Base-by-base conservation (phyloP, 1,140 invertebrate species). In the Nasonia vitripennis region DNA sequence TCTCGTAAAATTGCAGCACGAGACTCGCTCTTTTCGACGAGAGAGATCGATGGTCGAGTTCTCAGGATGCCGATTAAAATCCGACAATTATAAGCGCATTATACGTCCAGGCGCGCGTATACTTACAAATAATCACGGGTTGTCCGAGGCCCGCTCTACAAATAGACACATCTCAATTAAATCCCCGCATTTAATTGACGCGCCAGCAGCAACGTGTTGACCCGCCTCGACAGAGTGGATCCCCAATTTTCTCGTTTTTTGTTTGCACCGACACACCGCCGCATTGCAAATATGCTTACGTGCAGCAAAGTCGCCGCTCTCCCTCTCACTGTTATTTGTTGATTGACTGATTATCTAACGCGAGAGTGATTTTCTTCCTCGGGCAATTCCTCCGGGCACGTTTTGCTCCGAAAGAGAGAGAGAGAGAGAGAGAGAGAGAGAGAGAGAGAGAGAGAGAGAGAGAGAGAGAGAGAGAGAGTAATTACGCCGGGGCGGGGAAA, bases 111-210 rank as follows among this genome's bases (percentile, higher is more conserved):
- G 2, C 34, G 2, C 17, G 83, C 86, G 27, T 14, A 9, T 45
- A 77, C 27, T 34, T 37, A 37, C 34, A 37, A 34, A 75, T 91
- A 91, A 91, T 90, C 83, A 89, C 83, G 34, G 89, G 89, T 88
- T 90, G 86, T 86, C 48, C 82, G 88, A 87, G 88, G 2, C 4
- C 6, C 75, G 41, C 90, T 89, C 87, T 86, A 87, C 87, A 89
- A 91, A 90, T 91, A 89, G 88, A 89, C 91, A 93, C 87, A 89
- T 93, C 92, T 93, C 92, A 93, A 93, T 93, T 92, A 93, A 81
- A 89, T 62, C 55, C 20, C 55, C 55, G 17, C 55, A 62, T 62
- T 62, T 62, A 62, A 62, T 62, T 62, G 55, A 62, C 55, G 55
- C 20, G 17, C 55, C 55, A 0, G 55, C 55, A 20, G 55, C 55